Conservation (phyloP, 2,113 vertebrate genomes). For the Muntiacus reevesi region DNA sequence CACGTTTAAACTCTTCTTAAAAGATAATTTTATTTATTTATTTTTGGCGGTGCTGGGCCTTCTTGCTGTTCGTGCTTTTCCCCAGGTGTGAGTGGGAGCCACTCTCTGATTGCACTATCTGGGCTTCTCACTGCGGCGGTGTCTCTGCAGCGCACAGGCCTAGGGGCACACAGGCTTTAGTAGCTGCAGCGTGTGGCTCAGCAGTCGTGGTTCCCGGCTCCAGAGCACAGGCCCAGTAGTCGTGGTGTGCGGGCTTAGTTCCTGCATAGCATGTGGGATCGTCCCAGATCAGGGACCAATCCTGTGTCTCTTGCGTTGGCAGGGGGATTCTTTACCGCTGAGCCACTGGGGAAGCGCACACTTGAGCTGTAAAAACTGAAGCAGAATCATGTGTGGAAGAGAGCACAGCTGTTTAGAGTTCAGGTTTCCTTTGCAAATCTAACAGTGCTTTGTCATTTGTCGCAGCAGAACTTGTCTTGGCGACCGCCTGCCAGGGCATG, state of each 20-base stretch:
- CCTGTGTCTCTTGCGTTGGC: background rate
- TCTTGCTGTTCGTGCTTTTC: fast-evolving
- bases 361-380: background rate
- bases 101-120: background rate
- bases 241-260: fast-evolving
- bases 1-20: background rate
- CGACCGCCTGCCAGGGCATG: fast-evolving
- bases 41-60: background rate
- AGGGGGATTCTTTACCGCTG: background rate
- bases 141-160: background rate
- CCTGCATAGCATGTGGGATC: background rate
- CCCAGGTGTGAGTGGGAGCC: background rate
- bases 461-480: background rate
- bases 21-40: fast-evolving
- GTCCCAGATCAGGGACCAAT: background rate
- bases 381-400: background rate
- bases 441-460: fast-evolving
- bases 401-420: background rate
- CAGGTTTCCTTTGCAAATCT: background rate
- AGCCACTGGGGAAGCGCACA: background rate
- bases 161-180: fast-evolving
- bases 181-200: fast-evolving
- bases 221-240: fast-evolving
- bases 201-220: background rate
- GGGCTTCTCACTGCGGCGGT: fast-evolving